Base-by-base conservation (phyloP, 2,113 vertebrate genomes). In the Sphyrna mokarran region DNA sequence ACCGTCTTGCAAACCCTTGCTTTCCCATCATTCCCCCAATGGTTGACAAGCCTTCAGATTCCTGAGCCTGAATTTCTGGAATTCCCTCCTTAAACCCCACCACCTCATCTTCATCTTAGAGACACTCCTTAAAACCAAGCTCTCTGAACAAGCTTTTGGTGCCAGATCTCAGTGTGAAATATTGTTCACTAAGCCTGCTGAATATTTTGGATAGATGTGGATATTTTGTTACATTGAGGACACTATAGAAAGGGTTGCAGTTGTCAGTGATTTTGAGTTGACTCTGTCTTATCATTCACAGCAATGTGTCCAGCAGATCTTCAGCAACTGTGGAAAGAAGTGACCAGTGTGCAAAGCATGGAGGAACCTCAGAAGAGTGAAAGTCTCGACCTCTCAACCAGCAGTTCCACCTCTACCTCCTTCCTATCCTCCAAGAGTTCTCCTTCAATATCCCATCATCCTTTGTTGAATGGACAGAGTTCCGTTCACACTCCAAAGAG, bases 241-340 rank as follows among this genome's bases (percentile, higher is more conserved):
- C 58, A 2, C 54, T 61, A 5, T 90, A 3, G 13, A 90, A 90
- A 58, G 11, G 11, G 48, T 43, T 29, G 54, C 16, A 61, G 48
- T 43, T 48, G 29, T 95, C 63, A 26, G 13, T 33, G 85, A 0
- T 86, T 11, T 33, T 14, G 0, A 0, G 58, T 96, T 95, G 95
- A 54, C 43, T 80, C 89, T 54, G 93, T 93, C 33, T 20, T 85
- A 7, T 26, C 23, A 58, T 63, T 95, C 20, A 63, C 97, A 98
- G 99, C 99, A 66, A 99, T 99, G 97, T 99, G 99, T 96, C 99
- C 99, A 10, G 98, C 99, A 26, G 99, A 99, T 98, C 98, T 99
- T 96, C 99, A 99, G 96, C 99, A 99, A 98, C 98, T 99, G 96
- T 99, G 99, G 98, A 99, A 99, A 97, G 99, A 99, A 40, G 98